These are phyloP conservation scores for Meloidogyne hapla DNA, from an alignment of 1,140 invertebrate species.

Conservation along the genomic window DNA sequence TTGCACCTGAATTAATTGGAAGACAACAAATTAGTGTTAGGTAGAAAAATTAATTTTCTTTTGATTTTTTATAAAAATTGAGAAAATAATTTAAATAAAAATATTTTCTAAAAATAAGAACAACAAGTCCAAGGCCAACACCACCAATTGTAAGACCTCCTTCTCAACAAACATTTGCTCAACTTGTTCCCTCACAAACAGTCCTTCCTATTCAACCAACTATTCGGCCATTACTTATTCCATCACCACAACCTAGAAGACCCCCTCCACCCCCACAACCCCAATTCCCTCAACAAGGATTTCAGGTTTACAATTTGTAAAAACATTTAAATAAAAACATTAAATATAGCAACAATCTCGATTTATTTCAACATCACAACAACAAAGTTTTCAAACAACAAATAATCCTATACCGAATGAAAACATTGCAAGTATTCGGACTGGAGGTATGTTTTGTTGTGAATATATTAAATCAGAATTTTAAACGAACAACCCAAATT, in stretches of 20 bases:
- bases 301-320: slow-evolving; percentile 15
- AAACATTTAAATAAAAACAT: slow-evolving; percentile 12
- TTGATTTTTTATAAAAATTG: too few species aligned
- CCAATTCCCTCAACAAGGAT: slow-evolving; percentile 24
- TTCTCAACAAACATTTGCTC: not conserved
- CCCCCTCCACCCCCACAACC: slow-evolving; percentile 21
- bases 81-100: slow-evolving; percentile 12
- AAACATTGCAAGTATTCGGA: slow-evolving; percentile 2
- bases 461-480: not conserved
- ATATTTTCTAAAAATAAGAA: slow-evolving; percentile 19
- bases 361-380: slow-evolving; percentile 36
- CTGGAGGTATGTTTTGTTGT: not conserved
- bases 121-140: not conserved
- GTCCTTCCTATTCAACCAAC: slow-evolving; percentile 20
- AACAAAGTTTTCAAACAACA: slow-evolving; percentile 47
- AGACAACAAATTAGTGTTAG: slow-evolving; percentile 40
- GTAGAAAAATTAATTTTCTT: slow-evolving; percentile 24
- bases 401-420: slow-evolving; percentile 39
- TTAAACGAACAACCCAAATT: too few species aligned
- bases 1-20: slow-evolving; percentile 31
- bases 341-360: slow-evolving; percentile 22
- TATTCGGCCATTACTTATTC: too few species aligned
- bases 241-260: too few species aligned
- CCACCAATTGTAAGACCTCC: not conserved
- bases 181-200: slow-evolving; percentile 24